Evolutionary conservation across 2,113 vertebrate genomes (phyloP), one percentile per base, ranked within the genome.

Genomic region (Etia nguti): DNA sequence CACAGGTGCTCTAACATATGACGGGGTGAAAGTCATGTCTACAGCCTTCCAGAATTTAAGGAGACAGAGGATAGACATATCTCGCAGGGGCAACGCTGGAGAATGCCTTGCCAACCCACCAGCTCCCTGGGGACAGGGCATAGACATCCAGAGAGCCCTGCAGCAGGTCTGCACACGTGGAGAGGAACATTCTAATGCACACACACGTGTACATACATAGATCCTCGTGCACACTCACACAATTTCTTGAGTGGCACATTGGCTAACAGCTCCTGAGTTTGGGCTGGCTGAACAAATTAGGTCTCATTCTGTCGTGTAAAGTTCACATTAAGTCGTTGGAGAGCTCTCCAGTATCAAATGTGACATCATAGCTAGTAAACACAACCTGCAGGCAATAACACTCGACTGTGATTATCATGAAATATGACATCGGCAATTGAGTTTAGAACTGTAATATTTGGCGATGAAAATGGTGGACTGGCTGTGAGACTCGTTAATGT

Each of bases 31-130:
- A 87, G 98, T 99, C 88, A 99, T 99, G 98, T 98, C 98, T 0
- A 98, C 98, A 86, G 99, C 99, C 0, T 99, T 99, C 93, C 98
- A 99, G 96, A 99, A 98, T 91, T 94, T 99, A 15, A 94, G 99
- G 91, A 97, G 97, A 93, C 98, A 99, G 93, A 96, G 98, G 93
- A 99, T 99, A 55, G 99, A 99, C 88, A 99, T 99, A 87, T 99
- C 98, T 80, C 97, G 99, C 31, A 96, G 98, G 1, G 99, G 98
- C 57, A 99, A 99, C 0, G 99, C 98, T 1, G 99, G 99, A 3
- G 99, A 99, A 93, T 99, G 99, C 91, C 96, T 99, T 9, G 99
- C 99, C 89, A 99, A 99, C 93, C 99, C 99, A 0, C 98, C 99
- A 0, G 98, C 99, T 88, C 99, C 99, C 50, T 99, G 99, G 99